These are phyloP conservation scores for Saimiri boliviensis DNA, from an alignment of 2,113 vertebrate species.

Conservation along the genomic window DNA sequence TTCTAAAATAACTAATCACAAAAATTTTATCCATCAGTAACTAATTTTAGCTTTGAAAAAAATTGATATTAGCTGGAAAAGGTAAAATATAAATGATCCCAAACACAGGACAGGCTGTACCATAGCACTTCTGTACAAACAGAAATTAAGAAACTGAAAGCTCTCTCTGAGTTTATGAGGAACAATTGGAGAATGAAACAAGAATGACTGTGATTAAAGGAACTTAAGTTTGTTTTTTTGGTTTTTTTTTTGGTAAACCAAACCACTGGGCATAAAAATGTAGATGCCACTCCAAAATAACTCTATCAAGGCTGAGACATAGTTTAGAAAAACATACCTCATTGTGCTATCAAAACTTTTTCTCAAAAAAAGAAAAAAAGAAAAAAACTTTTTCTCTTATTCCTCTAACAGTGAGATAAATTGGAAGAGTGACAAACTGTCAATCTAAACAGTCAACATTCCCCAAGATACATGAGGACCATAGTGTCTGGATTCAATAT, in stretches of 20 bases:
- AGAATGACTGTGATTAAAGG: constrained; percentile 49
- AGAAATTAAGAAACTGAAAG: constrained; percentile 64
- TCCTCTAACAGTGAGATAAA: constrained; percentile 44
- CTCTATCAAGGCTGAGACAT: neutral
- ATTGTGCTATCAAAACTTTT: neutral
- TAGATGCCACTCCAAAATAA: constrained; percentile 47
- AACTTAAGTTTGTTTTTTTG: constrained; percentile 30
- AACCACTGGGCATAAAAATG: neutral
- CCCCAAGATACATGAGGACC: neutral
- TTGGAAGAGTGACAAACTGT: neutral
- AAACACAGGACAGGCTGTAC: constrained; percentile 24
- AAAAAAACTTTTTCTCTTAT: constrained; percentile 5
- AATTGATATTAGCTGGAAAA: constrained; percentile 33
- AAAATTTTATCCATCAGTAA: constrained; percentile 23
- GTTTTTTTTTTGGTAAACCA: constrained; percentile 27
- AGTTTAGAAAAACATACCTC: neutral
- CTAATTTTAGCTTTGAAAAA: constrained; percentile 18
- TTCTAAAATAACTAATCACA: constrained; percentile 25
- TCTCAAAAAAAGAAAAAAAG: no score
- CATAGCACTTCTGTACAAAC: constrained; percentile 20
- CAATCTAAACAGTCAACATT: neutral
- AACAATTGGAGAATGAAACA: constrained; percentile 42
- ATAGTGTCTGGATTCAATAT: neutral
- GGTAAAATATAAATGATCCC: constrained; percentile 23
- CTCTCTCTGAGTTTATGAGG: constrained; percentile 44